These are phyloP conservation scores for Ctena decussata DNA, from an alignment of 2,888 invertebrate genomes.

Conservation along the genomic window DNA sequence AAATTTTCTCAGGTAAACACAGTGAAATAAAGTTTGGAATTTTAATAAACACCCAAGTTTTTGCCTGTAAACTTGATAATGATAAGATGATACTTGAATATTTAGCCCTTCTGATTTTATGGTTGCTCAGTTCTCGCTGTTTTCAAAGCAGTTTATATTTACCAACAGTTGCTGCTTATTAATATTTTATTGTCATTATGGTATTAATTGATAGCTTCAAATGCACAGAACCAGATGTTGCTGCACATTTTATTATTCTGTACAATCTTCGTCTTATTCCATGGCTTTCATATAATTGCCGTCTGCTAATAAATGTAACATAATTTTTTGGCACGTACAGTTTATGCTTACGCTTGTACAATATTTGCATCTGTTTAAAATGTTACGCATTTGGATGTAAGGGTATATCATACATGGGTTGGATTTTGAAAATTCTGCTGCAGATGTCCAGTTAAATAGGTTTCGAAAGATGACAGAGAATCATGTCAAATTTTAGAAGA, in stretches of 20 bases:
- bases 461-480: no score
- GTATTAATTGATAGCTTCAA: neutral
- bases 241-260: conserved; percentile 3
- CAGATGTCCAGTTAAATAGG: no score
- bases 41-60: neutral
- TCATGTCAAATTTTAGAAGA: no score
- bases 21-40: neutral
- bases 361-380: no score
- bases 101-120: neutral
- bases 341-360: no score
- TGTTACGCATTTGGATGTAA: no score
- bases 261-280: neutral
- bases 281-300: neutral
- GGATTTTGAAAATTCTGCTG: no score
- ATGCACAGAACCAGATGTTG: neutral
- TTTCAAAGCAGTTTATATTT: neutral
- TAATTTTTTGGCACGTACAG: no score
- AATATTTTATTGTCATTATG: neutral
- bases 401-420: no score
- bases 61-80: neutral
- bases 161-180: neutral
- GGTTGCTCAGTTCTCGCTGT: neutral
- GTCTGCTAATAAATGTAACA: neutral
- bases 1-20: no score
- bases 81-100: neutral